Percentiles rank a stretch among this genome's conserved stretches.
These are phyloP conservation scores for Morpho achilles DNA, from an alignment of 2,888 invertebrate species.

Conservation along the genomic window DNA sequence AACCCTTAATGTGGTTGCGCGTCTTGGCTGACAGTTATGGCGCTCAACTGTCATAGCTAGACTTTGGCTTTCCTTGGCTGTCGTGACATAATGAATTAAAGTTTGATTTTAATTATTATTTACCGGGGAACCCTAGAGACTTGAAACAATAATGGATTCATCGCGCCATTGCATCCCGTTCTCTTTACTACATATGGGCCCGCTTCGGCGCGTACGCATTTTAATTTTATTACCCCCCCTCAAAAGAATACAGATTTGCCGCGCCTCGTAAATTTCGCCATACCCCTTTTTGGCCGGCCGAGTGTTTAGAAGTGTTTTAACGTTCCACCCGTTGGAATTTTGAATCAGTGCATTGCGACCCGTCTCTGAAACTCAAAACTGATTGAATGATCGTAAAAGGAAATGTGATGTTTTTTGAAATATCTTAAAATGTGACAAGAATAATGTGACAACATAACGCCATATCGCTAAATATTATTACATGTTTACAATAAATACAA, in stretches of 20 bases:
- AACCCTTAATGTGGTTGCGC: too few relatives aligned
- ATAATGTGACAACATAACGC: too few relatives aligned
- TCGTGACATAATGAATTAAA: too few relatives aligned
- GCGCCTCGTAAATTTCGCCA: conserved; percentile 35
- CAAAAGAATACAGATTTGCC: conserved; percentile 40
- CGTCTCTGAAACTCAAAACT: neutral
- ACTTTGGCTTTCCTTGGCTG: too few relatives aligned
- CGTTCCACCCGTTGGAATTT: conserved; percentile 12
- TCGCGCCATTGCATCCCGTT: conserved; percentile 43
- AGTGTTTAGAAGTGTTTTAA: conserved; percentile 27
- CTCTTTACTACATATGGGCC: conserved; percentile 53
- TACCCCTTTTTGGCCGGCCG: conserved; percentile 24
- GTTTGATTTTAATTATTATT: too few relatives aligned
- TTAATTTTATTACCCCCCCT: conserved; percentile 44
- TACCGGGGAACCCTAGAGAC: conserved; percentile 27
- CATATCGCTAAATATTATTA: too few relatives aligned
- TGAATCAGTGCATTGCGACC: conserved; percentile 7
- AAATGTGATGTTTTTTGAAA: too few relatives aligned
- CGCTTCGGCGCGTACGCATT: conserved; percentile 51
- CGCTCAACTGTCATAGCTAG: too few relatives aligned
- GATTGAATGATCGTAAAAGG: neutral
- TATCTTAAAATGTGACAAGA: too few relatives aligned
- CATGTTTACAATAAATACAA: too few relatives aligned
- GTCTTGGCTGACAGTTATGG: too few relatives aligned
- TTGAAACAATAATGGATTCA: conserved; percentile 51